Evolutionary conservation across 2,797 vertebrate species (phyloP).

Genomic region (Paguma larvata): DNA sequence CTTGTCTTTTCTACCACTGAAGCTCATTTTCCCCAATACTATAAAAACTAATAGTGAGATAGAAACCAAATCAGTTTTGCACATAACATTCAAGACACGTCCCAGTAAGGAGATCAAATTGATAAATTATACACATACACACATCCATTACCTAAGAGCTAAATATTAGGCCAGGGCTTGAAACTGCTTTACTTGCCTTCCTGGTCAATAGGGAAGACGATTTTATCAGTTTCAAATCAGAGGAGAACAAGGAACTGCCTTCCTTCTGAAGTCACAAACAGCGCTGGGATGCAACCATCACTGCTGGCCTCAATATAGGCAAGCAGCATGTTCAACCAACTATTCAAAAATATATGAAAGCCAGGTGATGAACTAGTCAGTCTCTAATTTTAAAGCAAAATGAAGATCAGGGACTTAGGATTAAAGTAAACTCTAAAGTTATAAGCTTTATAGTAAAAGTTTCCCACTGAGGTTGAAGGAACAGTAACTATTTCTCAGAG

Average conservation of each 20-base stretch:
- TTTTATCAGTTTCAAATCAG: constrained; percentile 55
- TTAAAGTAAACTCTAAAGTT: constrained; percentile 45
- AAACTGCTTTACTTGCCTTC: constrained; percentile 64
- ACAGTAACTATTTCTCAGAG: constrained; percentile 61
- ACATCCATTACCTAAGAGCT: constrained; percentile 31
- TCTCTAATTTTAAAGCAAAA: constrained; percentile 65
- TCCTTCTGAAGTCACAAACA: constrained; percentile 64
- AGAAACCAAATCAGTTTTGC: constrained; percentile 61
- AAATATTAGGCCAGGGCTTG: constrained; percentile 48
- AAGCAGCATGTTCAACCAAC: constrained; percentile 4
- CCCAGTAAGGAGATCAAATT: background rate
- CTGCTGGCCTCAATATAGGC: background rate
- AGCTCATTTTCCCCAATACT: constrained; percentile 40
- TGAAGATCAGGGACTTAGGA: background rate
- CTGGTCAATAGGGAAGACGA: constrained; percentile 17
- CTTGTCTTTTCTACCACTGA: constrained; percentile 20
- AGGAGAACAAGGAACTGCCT: constrained; percentile 26
- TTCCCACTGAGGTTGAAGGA: background rate
- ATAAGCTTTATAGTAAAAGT: constrained; percentile 25
- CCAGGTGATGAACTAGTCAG: background rate
- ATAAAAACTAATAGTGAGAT: constrained; percentile 12
- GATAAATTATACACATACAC: constrained; percentile 49
- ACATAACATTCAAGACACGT: constrained; percentile 47
- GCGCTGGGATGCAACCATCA: constrained; percentile 6
- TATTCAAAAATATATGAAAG: constrained; percentile 48